Evolutionary conservation across 2,888 invertebrate species (phyloP).

Genomic region (Trypoxylon attenuatum): DNA sequence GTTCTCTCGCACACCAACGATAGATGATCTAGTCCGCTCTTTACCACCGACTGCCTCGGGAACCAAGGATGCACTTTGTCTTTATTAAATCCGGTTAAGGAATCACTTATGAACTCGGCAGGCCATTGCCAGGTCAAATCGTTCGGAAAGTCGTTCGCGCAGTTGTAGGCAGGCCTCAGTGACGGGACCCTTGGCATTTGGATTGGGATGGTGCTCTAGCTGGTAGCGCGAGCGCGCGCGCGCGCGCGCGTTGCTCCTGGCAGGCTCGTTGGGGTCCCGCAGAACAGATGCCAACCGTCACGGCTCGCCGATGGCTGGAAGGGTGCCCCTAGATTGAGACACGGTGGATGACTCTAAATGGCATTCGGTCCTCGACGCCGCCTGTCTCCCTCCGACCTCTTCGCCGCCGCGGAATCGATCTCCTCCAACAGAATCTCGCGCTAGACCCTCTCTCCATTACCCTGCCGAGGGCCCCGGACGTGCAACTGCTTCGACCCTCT

Average conservation of each 20-base stretch:
- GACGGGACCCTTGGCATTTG: constrained; percentile 63
- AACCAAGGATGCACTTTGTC: background rate
- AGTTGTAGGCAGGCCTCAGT: constrained; percentile 32
- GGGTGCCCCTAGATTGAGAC: constrained; percentile 72
- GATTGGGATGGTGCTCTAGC: constrained; percentile 49
- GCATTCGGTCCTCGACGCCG: constrained; percentile 62
- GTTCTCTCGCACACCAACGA: background rate
- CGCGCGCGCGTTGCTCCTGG: constrained; percentile 35
- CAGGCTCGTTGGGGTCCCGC: constrained; percentile 55
- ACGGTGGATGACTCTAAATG: constrained; percentile 74
- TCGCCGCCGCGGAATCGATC: constrained; percentile 26
- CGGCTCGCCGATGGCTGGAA: constrained; percentile 72
- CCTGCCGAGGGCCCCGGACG: constrained; percentile 16
- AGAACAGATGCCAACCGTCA: constrained; percentile 74
- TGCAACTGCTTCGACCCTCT: background rate
- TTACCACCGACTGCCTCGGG: background rate
- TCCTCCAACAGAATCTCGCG: constrained; percentile 18
- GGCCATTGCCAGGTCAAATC: constrained; percentile 47
- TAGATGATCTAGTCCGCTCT: no score
- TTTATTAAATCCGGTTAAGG: no score
- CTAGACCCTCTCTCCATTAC: constrained; percentile 28
- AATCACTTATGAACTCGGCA: background rate
- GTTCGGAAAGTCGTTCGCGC: constrained; percentile 52
- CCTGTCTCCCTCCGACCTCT: no score
- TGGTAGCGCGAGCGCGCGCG: no score